Evolutionary conservation across 2,113 vertebrate species (phyloP).

Genomic region (Ctenomys sociabilis): DNA sequence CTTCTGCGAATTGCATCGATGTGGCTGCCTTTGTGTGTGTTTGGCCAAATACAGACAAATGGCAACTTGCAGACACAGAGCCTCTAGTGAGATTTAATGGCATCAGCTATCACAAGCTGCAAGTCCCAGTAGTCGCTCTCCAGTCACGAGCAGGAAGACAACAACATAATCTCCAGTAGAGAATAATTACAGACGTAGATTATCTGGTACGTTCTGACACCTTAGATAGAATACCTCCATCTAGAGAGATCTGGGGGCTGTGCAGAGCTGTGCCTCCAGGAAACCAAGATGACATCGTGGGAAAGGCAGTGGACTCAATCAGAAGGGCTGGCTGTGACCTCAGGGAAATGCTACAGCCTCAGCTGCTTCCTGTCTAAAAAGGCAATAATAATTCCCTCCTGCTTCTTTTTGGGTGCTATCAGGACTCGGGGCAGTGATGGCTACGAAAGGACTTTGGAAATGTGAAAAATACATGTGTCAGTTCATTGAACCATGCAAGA

Average conservation of each 20-base stretch:
- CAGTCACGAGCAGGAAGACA: conserved; percentile 33
- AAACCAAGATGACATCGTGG: background rate
- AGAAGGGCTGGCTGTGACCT: background rate
- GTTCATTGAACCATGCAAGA: background rate
- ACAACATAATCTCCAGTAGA: conserved; percentile 1
- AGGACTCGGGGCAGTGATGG: background rate
- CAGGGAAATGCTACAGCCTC: background rate
- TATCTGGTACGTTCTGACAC: background rate
- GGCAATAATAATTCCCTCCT: background rate
- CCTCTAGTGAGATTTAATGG: background rate
- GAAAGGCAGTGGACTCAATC: background rate
- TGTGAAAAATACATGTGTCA: background rate
- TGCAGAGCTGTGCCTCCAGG: background rate
- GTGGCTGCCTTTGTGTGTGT: background rate
- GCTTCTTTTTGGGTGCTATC: background rate
- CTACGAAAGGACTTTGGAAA: background rate
- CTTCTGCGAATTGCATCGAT: conserved; percentile 49
- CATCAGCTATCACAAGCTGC: background rate
- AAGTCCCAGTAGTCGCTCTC: background rate
- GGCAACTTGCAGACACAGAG: background rate
- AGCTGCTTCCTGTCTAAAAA: background rate
- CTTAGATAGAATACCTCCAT: background rate
- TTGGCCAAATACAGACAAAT: conserved; percentile 47
- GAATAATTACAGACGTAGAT: conserved; percentile 10
- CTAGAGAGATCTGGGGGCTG: background rate